A percentile compares a stretch with the other conserved stretches of the same genome.
Conservation (phyloP, 2,888 invertebrate species). For the Synergus itoensis region DNA sequence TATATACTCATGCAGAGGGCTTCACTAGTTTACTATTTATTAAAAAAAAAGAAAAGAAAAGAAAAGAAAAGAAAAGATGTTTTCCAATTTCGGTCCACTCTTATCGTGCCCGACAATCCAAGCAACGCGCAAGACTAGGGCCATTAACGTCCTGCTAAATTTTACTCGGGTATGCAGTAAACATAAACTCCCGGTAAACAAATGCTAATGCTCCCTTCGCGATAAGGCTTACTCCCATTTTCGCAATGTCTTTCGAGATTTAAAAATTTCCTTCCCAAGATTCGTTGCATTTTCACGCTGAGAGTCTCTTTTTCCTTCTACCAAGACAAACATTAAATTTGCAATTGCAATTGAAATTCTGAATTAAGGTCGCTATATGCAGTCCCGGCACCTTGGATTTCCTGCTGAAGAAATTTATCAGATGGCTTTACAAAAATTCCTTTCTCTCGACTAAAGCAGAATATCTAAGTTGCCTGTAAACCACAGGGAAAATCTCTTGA, state of each 20-base stretch:
- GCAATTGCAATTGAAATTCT: conserved; percentile 6
- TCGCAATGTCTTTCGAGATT: conserved; percentile 54
- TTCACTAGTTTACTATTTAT: neutral
- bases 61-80: conserved; percentile 51
- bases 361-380: neutral
- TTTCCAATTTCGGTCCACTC: conserved; percentile 61
- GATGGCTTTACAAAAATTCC: neutral
- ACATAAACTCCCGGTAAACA: conserved; percentile 60
- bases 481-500: neutral
- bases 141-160: conserved; percentile 60
- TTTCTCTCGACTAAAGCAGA: neutral
- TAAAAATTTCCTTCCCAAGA: conserved; percentile 53
- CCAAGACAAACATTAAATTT: conserved; percentile 6
- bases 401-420: neutral
- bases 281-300: conserved; percentile 8
- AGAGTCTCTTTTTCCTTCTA: neutral
- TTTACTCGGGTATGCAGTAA: conserved; percentile 60
- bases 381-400: neutral
- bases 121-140: conserved; percentile 50
- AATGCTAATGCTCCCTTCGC: conserved; percentile 61
- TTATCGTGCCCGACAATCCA: conserved; percentile 59
- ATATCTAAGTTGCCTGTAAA: neutral
- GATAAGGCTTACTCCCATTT: conserved; percentile 60
- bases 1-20: neutral
- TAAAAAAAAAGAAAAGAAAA: conserved; percentile 40